Evolutionary conservation across 1,140 invertebrate genomes (phyloP).

Genomic region (Tetramorium simillimum): DNA sequence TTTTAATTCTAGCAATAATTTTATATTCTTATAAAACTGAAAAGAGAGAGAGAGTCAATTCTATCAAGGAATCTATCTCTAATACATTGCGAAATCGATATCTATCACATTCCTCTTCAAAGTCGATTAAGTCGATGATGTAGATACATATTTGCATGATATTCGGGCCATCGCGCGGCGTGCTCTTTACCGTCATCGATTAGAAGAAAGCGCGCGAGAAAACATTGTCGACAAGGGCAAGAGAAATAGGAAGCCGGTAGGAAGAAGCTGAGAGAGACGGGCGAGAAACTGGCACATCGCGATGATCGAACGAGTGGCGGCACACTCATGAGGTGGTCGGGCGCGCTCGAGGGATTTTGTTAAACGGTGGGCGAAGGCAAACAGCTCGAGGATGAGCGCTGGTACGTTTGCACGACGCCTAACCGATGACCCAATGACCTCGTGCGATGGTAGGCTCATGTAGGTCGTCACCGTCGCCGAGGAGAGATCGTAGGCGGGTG

Average conservation of each 20-base stretch:
- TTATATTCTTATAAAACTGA: not conserved
- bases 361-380: slow-evolving; percentile 55
- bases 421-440: slow-evolving; percentile 80
- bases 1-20: not conserved
- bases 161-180: not conserved
- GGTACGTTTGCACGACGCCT: slow-evolving; percentile 57
- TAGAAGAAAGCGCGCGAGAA: not conserved
- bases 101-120: not conserved
- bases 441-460: slow-evolving; percentile 69
- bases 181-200: not conserved
- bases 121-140: not conserved
- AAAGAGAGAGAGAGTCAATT: not conserved
- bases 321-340: slow-evolving; percentile 18
- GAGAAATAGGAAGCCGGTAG: slow-evolving; percentile 9
- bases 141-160: not conserved
- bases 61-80: not conserved
- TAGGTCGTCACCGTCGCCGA: slow-evolving; percentile 75
- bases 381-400: slow-evolving; percentile 46
- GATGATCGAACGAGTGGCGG: slow-evolving; percentile 36
- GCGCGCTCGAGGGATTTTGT: slow-evolving; percentile 46
- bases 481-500: slow-evolving; percentile 78
- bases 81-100: not conserved
- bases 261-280: not conserved
- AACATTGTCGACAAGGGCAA: not conserved
- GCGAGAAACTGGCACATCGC: slow-evolving; percentile 51